Conservation (phyloP, 2,797 vertebrate genomes). For the Silurus aristotelis region DNA sequence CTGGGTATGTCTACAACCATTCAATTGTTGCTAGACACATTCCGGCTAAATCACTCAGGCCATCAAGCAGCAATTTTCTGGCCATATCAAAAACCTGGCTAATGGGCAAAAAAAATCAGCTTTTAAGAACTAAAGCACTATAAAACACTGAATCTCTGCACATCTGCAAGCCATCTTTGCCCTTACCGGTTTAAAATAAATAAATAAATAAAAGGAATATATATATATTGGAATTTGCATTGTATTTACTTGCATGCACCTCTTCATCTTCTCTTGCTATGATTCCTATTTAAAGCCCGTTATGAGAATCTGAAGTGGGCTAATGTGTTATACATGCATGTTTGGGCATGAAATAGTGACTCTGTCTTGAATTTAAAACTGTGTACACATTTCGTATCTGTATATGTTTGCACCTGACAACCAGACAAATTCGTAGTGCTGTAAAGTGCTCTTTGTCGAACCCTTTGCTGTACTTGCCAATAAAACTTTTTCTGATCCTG, state of each 20-base stretch:
- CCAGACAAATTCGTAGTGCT: too few species aligned
- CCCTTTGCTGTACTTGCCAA: background rate
- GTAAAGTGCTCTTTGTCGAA: too few species aligned
- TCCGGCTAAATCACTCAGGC: background rate
- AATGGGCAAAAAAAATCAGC: background rate
- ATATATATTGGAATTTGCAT: background rate
- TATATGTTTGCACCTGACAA: too few species aligned
- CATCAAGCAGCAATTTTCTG: background rate
- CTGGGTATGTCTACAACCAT: background rate
- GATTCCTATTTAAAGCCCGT: background rate
- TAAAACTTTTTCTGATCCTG: background rate
- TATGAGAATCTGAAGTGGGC: too few species aligned
- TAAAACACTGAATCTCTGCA: background rate
- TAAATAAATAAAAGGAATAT: too few species aligned
- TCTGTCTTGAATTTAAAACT: too few species aligned
- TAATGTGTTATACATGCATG: too few species aligned
- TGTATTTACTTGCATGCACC: background rate
- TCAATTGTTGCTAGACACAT: background rate
- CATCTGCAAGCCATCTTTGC: background rate
- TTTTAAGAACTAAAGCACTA: background rate
- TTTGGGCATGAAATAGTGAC: too few species aligned
- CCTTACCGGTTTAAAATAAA: background rate
- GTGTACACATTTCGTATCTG: too few species aligned
- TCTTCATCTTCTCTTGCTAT: background rate
- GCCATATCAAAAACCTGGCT: background rate